Conservation (phyloP, 2,113 vertebrate genomes). For the Balaeniceps rex region DNA sequence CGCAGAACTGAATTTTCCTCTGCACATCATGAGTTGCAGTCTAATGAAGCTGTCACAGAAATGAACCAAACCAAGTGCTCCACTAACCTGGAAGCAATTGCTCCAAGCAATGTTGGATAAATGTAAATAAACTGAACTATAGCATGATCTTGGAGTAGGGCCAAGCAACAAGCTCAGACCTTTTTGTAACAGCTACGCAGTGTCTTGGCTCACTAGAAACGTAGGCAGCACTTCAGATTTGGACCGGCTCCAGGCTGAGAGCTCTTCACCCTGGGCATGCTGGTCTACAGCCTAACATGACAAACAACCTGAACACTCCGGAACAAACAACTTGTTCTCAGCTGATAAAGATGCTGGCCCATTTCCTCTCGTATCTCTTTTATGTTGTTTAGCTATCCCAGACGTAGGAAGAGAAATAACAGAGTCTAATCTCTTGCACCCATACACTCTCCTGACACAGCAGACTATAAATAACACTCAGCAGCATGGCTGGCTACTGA, state of each 20-base stretch:
- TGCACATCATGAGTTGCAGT: background rate
- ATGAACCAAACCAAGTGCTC: background rate
- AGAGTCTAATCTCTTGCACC: background rate
- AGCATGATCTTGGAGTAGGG: background rate
- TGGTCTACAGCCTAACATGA: background rate
- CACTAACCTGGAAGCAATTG: background rate
- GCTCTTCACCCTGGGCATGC: background rate
- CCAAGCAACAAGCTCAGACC: background rate
- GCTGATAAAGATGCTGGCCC: constrained; percentile 17
- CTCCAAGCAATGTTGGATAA: background rate
- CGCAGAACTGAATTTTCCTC: background rate
- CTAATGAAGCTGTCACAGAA: background rate
- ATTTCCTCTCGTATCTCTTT: background rate
- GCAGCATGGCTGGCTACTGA: background rate
- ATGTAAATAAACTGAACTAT: background rate
- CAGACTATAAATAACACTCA: background rate
- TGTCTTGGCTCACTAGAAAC: background rate
- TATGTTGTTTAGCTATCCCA: background rate
- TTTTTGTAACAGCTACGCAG: background rate
- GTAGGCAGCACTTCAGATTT: background rate
- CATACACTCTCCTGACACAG: background rate
- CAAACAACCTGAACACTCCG: constrained; percentile 22
- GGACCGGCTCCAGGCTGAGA: background rate
- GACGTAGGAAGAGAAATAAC: constrained; percentile 12
- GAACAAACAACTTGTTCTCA: constrained; percentile 42